phyloP scores from a whole-genome alignment of 2,888 invertebrate species.

The Dolichomitus sp. region DNA sequence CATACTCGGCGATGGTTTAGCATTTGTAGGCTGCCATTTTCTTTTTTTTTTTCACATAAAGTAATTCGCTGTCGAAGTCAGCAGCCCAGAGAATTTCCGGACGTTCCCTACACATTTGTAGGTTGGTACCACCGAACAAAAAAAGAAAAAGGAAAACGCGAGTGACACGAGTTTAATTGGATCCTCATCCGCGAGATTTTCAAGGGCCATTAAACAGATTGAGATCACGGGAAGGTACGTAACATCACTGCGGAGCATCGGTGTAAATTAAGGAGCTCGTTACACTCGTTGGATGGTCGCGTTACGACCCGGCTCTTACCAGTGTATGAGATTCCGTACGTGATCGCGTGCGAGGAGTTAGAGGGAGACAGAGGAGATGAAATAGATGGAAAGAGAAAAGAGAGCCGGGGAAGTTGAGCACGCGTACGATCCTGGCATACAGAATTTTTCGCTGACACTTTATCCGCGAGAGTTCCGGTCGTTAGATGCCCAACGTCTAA shows the following conservation, averaged over 20 bases:
- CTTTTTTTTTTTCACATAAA: not conserved
- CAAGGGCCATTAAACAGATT: constrained; percentile 41
- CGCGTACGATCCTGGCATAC: constrained; percentile 54
- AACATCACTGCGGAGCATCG: constrained; percentile 22
- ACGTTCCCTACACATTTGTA: not conserved
- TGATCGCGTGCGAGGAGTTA: constrained; percentile 17
- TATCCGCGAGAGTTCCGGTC: constrained; percentile 53
- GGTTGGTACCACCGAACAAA: not conserved
- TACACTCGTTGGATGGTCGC: constrained; percentile 51
- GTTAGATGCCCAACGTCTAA: constrained; percentile 37
- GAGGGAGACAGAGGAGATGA: constrained; percentile 2
- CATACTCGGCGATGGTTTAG: not conserved
- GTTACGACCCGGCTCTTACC: constrained; percentile 27
- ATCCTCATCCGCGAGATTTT: constrained; percentile 39
- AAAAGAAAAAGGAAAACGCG: constrained; percentile 5
- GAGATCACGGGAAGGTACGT: not conserved
- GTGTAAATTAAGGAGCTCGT: constrained; percentile 65
- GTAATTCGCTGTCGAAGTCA: constrained; percentile 27
- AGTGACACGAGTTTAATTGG: constrained; percentile 60
- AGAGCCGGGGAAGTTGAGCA: not conserved
- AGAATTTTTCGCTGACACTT: constrained; percentile 66
- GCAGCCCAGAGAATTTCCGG: not conserved
- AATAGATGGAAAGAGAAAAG: constrained; percentile 11
- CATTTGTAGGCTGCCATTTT: not conserved
- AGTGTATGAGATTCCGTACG: constrained; percentile 30